These are phyloP conservation scores for Microcebus jonahi DNA, from an alignment of 2,113 vertebrate species.

Conservation along the genomic window DNA sequence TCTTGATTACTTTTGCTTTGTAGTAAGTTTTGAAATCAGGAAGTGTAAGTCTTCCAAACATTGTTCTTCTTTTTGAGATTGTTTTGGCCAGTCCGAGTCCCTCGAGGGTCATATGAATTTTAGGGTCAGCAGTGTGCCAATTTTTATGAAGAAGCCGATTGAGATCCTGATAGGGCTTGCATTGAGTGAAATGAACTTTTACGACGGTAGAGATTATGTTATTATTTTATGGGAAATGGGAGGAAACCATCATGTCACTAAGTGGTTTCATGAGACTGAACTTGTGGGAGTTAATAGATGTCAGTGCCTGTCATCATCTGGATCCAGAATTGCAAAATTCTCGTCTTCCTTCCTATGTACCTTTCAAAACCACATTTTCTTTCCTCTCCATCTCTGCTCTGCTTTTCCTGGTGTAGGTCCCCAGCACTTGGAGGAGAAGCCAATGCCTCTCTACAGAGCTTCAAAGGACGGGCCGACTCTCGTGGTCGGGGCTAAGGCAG, in stretches of 20 bases:
- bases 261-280: not conserved
- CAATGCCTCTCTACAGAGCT: too few species aligned
- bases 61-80: conserved; percentile 15
- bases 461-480: too few species aligned
- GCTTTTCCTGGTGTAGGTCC: not conserved
- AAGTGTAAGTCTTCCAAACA: not conserved
- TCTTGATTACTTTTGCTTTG: conserved; percentile 12
- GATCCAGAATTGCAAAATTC: not conserved
- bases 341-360: not conserved
- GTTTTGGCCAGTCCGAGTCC: not conserved
- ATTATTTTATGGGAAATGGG: not conserved
- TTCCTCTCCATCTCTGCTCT: not conserved
- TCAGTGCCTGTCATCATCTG: not conserved
- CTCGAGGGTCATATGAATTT: conserved; percentile 10
- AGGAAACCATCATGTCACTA: not conserved
- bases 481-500: too few species aligned
- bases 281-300: not conserved
- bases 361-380: not conserved
- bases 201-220: not conserved
- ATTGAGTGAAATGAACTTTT: not conserved
- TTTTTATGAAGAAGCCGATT: conserved; percentile 15
- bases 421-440: not conserved
- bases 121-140: not conserved
- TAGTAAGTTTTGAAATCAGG: conserved; percentile 40
- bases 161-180: not conserved